A percentile compares a stretch with the other conserved stretches of the same genome.
These are phyloP conservation scores for Crocodylus rhombifer DNA, from an alignment of 2,797 vertebrate genomes.

Conservation along the genomic window DNA sequence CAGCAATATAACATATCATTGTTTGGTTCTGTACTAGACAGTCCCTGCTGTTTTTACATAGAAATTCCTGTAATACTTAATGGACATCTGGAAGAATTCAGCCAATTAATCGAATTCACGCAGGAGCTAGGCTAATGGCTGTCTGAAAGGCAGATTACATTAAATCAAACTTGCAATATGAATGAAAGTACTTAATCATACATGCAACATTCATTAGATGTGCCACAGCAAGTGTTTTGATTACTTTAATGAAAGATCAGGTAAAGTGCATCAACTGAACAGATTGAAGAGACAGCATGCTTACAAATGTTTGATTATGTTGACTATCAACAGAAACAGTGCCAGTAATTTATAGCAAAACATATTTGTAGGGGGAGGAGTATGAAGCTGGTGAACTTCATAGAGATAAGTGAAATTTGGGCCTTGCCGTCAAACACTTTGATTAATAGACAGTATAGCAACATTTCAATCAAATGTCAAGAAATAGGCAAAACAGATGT, in stretches of 20 bases:
- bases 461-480: constrained; percentile 66
- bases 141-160: constrained; percentile 89
- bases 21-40: constrained; percentile 83
- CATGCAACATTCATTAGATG: constrained; percentile 88
- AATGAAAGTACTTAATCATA: constrained; percentile 90
- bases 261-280: constrained; percentile 87
- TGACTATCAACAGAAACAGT: constrained; percentile 86
- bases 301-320: constrained; percentile 88
- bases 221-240: constrained; percentile 86
- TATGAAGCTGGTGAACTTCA: constrained; percentile 67
- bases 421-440: constrained; percentile 55
- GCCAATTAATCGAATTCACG: constrained; percentile 87
- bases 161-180: constrained; percentile 88
- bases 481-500: constrained; percentile 37
- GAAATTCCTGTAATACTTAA: constrained; percentile 90
- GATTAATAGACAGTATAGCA: constrained; percentile 71
- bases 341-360: constrained; percentile 85
- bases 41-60: constrained; percentile 86
- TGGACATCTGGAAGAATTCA: constrained; percentile 90
- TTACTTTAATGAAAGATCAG: constrained; percentile 90
- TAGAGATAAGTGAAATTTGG: constrained; percentile 63
- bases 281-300: constrained; percentile 87
- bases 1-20: constrained; percentile 86
- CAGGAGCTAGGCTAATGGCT: constrained; percentile 86
- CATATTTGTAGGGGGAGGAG: constrained; percentile 74